Evolutionary conservation across 2,113 vertebrate genomes (phyloP), one percentile per base, ranked within the genome.

Genomic region (Pseudolaguvia tuberculata): DNA sequence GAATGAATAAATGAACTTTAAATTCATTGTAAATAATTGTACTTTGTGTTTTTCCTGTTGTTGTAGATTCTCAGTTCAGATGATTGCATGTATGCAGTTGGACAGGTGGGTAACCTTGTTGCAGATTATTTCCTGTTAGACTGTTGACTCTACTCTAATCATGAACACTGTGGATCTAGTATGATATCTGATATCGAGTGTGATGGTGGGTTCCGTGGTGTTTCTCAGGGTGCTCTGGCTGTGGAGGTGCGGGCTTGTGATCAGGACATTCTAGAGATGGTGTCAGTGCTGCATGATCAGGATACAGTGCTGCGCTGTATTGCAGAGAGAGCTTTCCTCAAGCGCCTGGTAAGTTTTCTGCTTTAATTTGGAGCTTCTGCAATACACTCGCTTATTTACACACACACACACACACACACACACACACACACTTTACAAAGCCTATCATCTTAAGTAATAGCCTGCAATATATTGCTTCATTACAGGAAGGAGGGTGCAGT

Each of bases 41-140:
- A 63, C 21, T 63, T n/a, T 65, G n/a, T 2, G 25, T 74, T n/a
- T 5, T 63, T n/a, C 9, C 0, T 62, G 31, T 5, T 71, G 17
- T 67, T 78, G 39, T 83, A 99, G 97, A 87, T 97, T 75, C 88
- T 99, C 50, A 84, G 75, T 56, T 94, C 95, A 1, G 92, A 94
- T 25, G 94, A 97, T 74, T 98, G 96, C 53, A 91, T 99, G 82
- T 98, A 99, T 61, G 97, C 97, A 47, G 96, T 98, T 8, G 96
- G 97, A 72, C 97, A 99, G 94, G 97, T 98, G 80, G 0, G 79
- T 79, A 29, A 27, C 11, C 7, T 29, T 39, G 6, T 57, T 50
- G 29, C 5, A 63, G 53, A 39, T 5, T n/a, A 48, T 29, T 14
- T 18, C 21, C 3, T 55, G 29, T 42, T 25, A 66, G 42, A 0